Conservation (phyloP, 2,888 invertebrate species). For the Xestobium rufovillosum region DNA sequence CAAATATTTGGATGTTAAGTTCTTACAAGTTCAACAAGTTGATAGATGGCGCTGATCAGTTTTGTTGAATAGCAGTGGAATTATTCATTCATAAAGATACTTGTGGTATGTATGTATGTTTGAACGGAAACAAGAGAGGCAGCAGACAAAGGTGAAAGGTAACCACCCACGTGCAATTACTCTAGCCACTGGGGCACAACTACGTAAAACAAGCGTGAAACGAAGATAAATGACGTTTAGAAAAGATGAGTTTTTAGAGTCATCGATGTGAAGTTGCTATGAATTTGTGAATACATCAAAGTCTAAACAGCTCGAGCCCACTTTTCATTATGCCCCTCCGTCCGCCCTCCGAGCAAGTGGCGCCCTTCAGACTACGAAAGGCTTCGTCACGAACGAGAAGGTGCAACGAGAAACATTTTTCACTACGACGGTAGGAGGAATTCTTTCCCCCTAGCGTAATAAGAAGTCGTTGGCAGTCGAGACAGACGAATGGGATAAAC, state of each 20-base stretch:
- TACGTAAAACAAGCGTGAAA: slow-evolving; percentile 41
- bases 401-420: slow-evolving; percentile 36
- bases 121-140: neutral
- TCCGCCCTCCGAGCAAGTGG: slow-evolving; percentile 26
- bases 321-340: slow-evolving; percentile 41
- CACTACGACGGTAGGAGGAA: too few relatives aligned
- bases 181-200: slow-evolving; percentile 33
- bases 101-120: neutral
- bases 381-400: slow-evolving; percentile 27
- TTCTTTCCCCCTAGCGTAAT: slow-evolving; percentile 34
- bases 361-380: slow-evolving; percentile 31
- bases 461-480: slow-evolving; percentile 36
- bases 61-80: too few relatives aligned
- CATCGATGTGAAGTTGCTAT: slow-evolving; percentile 44
- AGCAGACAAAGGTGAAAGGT: slow-evolving; percentile 16
- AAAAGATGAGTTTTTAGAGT: slow-evolving; percentile 44
- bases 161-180: slow-evolving; percentile 34
- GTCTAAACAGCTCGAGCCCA: slow-evolving; percentile 41
- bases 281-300: slow-evolving; percentile 45
- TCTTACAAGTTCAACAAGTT: too few relatives aligned
- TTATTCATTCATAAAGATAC: neutral
- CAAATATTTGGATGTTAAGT: too few relatives aligned
- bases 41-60: too few relatives aligned
- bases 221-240: slow-evolving; percentile 44
- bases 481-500: slow-evolving; percentile 37